Evolutionary conservation across 2,888 invertebrate genomes (phyloP).

Genomic region (Tetranychus truncatus): DNA sequence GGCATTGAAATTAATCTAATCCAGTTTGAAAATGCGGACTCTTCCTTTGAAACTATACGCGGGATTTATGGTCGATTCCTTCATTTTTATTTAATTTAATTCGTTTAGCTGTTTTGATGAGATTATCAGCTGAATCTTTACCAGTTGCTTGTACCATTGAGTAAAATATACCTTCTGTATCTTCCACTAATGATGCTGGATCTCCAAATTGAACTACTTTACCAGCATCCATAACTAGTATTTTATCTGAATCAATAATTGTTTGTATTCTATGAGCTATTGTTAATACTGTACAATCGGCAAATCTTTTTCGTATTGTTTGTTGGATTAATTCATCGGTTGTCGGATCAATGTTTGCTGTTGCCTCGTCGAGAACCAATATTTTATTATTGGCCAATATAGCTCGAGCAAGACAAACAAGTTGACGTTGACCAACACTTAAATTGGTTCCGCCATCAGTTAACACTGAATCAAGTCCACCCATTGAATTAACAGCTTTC

Average conservation of each 20-base stretch:
- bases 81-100: too few relatives aligned
- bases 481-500: conserved; percentile 43
- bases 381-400: conserved; percentile 64
- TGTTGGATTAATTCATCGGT: not conserved
- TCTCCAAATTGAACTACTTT: not conserved
- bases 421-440: conserved; percentile 72
- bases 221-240: not conserved
- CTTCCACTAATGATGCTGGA: not conserved
- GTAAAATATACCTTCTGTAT: not conserved
- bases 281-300: not conserved
- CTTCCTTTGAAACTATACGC: too few relatives aligned
- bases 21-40: too few relatives aligned
- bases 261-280: not conserved
- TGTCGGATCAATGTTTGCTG: conserved; percentile 39
- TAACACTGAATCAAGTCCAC: conserved; percentile 50
- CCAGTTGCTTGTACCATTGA: not conserved
- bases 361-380: conserved; percentile 78
- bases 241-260: not conserved
- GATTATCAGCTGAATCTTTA: too few relatives aligned
- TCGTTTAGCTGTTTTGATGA: too few relatives aligned
- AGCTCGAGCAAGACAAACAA: conserved; percentile 72
- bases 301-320: not conserved
- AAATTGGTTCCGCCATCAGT: conserved; percentile 58
- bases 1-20: too few relatives aligned
- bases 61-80: too few relatives aligned